Evolutionary conservation across 37 sponge, comb jelly and placozoan genomes (phyloP), one percentile per base, ranked within the genome.

Genomic region (Agelas oroides): DNA sequence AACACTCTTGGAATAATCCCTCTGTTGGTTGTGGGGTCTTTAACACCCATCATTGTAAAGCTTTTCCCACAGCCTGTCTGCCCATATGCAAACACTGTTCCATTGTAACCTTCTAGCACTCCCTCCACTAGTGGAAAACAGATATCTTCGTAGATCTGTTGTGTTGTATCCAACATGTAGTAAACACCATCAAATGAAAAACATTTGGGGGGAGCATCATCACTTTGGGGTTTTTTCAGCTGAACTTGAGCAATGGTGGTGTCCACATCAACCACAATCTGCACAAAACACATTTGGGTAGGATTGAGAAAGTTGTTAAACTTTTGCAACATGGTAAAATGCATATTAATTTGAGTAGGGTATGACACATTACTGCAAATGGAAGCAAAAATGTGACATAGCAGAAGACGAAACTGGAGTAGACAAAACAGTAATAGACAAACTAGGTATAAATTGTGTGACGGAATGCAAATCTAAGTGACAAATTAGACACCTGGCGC

Each of bases 1-100:
- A 98, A 98, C 5, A 93, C 93, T 39, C 97, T 83, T 15, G 99
- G 99, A 56, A 96, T 98, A 64, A 98, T 73, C 23, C 99, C 99
- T 68, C 73, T 62, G 82, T 98, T 96, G 24, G 73, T 82, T 2
- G 87, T 65, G 6, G 98, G 95, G 66, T 94, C 93, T 11, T 68
- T 61, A 25, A 94, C 84, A 5, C 99, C 99, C 81, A 92, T 88
- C 99, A 98, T 98, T 14, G 97, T 90, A 88, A 73, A 98, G 39
- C 95, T 95, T 56, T 98, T 98, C 25, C 99, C 99, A 80, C 99
- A 96, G 19, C 99, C 99, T 16, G 99, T 98, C 80, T 98, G 99
- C 23, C 99, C 99, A 62, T 98, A 98, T 8, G 99, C 99, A 88
- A 98, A 98, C 46, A 98, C 92, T 23, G 99, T 95, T 19, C 97